Evolutionary conservation across 2,113 vertebrate genomes (phyloP).

Genomic region (Stigmatopora nigra): DNA sequence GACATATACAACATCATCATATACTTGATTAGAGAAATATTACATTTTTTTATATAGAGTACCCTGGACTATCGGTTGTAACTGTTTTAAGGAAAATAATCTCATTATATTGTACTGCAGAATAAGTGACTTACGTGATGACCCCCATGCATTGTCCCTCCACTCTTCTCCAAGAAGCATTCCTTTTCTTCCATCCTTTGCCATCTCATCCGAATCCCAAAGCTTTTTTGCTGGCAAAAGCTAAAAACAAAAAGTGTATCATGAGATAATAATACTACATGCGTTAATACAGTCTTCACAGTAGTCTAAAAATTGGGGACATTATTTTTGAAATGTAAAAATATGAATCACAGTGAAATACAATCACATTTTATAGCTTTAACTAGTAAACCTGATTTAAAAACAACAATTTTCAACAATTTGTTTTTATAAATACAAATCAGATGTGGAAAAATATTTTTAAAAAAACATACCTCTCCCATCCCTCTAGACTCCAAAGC

Average conservation of each 20-base stretch:
- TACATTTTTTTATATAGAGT: too few species aligned
- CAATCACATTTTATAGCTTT: background rate
- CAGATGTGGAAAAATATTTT: background rate
- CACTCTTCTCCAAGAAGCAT: slow-evolving; percentile 96
- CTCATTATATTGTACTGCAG: too few species aligned
- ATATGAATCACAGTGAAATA: background rate
- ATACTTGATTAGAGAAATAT: too few species aligned
- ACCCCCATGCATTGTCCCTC: slow-evolving; percentile 94
- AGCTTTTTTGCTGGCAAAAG: slow-evolving; percentile 97
- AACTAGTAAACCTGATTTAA: background rate
- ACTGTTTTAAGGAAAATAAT: background rate
- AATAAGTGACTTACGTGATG: slow-evolving; percentile 81
- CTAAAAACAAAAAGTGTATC: slow-evolving; percentile 54
- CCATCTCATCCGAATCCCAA: slow-evolving; percentile 96
- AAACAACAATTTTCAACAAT: background rate
- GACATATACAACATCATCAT: slow-evolving; percentile 10
- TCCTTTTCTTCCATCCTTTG: slow-evolving; percentile 97
- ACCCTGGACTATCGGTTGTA: too few species aligned
- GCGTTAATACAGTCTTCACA: background rate
- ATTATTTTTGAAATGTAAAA: background rate
- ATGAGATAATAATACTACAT: background rate
- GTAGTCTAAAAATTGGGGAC: background rate
- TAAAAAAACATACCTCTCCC: slow-evolving; percentile 81
- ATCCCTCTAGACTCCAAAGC: slow-evolving; percentile 97
- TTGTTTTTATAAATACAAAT: background rate